These are phyloP conservation scores for Dipodomys ordii DNA, from an alignment of 2,113 vertebrate genomes.

Conservation along the genomic window DNA sequence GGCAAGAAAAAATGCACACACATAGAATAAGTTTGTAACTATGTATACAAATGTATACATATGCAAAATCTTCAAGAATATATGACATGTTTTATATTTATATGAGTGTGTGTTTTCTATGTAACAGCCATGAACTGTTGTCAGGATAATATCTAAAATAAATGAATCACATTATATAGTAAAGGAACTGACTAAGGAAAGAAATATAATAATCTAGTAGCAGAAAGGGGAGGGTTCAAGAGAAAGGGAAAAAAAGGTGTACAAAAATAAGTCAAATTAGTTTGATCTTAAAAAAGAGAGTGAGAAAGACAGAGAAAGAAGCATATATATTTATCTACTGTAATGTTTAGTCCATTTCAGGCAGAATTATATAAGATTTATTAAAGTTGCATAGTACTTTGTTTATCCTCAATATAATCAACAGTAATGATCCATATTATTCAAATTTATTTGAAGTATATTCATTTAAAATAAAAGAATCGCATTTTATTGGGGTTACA, in stretches of 20 bases:
- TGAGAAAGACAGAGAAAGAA: neutral
- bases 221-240: neutral
- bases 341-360: neutral
- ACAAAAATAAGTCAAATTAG: neutral
- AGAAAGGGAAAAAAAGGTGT: neutral
- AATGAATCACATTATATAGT: neutral
- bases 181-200: neutral
- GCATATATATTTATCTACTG: neutral
- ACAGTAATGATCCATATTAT: neutral
- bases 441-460: neutral
- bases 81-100: neutral
- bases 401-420: neutral
- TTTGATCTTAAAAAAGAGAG: neutral
- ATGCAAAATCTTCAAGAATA: neutral
- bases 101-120: neutral
- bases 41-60: neutral
- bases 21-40: neutral
- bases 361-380: neutral
- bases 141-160: neutral
- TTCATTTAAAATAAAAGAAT: neutral
- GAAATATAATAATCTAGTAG: neutral
- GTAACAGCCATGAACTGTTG: neutral
- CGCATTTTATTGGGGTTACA: neutral
- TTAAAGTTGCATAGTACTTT: neutral
- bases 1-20: neutral